Base-by-base conservation (phyloP, 2,888 invertebrate genomes). In the Chesias legatella region DNA sequence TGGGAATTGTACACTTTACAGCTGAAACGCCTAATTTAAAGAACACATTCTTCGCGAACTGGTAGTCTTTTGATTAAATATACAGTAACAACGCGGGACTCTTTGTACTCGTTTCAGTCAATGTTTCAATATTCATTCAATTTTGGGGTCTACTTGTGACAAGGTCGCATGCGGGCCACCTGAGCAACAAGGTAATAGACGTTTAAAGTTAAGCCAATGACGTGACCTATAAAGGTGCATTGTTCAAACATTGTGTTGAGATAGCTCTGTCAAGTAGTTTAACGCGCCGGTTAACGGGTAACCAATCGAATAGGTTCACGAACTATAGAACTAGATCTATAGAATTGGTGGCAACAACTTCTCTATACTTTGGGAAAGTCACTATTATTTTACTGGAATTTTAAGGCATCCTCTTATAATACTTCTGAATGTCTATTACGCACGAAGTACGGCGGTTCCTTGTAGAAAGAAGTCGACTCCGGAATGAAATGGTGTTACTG, bases 121-220 rank as follows among this genome's bases (percentile, higher is more conserved):
- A 75, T 77, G 63, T 76, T 79, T 76, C 75, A 73, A 79, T 79
- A 73, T 54, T 60, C 59, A 62, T 54, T 61, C 60, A 60, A 55
- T 72, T 72, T 71, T 67, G 70, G 73, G 76, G 73, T 74, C n/a
- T 78, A 83, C 79, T 73, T 79, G 78, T 79, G 79, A 83, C 84
- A 83, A 84, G 81, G 85, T 75, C 81, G 74, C 58, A 67, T 64
- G 63, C 62, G 64, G 72, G 75, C 75, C 75, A 79, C 74, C 81
- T 76, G 76, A 79, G 81, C 79, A 74, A 74, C 71, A 57, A 69
- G 67, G 70, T 72, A 69, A 70, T 67, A 59, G 72, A 70, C 67
- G 68, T 78, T 78, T 78, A 71, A 68, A 77, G 67, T 74, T 73
- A 73, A 49, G 56, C 76, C 73, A 73, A 50, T 37, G 35, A 47